Conservation (phyloP, 2,113 vertebrate species). For the Epinephelus fuscoguttatus region DNA sequence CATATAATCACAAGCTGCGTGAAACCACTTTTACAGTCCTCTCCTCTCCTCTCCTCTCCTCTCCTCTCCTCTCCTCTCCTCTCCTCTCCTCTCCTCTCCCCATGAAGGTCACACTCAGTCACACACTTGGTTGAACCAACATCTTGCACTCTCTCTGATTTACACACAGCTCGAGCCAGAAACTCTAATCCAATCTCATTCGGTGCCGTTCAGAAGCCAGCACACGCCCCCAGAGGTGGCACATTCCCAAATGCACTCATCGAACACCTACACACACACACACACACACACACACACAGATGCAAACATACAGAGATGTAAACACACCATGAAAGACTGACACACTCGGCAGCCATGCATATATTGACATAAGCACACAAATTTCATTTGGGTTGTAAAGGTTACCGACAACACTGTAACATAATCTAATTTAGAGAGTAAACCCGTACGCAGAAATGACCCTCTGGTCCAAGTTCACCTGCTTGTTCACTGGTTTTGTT, state of each 20-base stretch:
- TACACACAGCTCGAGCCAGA: conserved; percentile 12
- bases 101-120: conserved; percentile 37
- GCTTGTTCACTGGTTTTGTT: conserved; percentile 55
- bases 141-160: conserved; percentile 10
- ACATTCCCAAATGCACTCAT: conserved; percentile 9
- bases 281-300: neutral
- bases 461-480: conserved; percentile 10
- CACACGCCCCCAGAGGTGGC: conserved; percentile 32
- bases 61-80: too few species aligned
- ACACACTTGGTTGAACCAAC: conserved; percentile 26
- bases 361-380: conserved; percentile 4
- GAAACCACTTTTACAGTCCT: neutral
- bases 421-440: conserved; percentile 40
- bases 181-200: conserved; percentile 46
- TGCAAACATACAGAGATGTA: neutral
- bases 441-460: conserved; percentile 26
- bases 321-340: conserved; percentile 4
- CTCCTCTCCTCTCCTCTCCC: neutral
- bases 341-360: conserved; percentile 1
- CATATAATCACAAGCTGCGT: neutral
- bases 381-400: conserved; percentile 40
- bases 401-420: conserved; percentile 26
- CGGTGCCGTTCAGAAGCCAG: neutral
- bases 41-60: too few species aligned
- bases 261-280: conserved; percentile 9